phyloP scores from a whole-genome alignment of 1,140 invertebrate species.

The Hylaeus anthracinus region DNA sequence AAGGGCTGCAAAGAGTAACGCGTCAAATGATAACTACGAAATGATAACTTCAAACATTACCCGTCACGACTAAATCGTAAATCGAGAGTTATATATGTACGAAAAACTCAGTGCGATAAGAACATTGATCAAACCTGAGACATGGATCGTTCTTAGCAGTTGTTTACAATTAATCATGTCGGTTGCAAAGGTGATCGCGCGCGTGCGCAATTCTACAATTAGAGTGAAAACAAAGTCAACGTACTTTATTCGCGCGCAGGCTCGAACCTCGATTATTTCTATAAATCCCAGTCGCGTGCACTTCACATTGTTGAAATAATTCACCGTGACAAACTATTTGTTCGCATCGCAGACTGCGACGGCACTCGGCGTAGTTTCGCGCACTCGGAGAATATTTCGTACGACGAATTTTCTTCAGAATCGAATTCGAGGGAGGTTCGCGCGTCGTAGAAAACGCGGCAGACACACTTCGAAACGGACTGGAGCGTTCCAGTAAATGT shows the following conservation, averaged over 20 bases:
- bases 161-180: not conserved
- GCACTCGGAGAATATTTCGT: not conserved
- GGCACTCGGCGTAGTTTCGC: not conserved
- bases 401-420: not conserved
- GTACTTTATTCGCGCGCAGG: not conserved
- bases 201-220: not conserved
- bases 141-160: no score
- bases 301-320: not conserved
- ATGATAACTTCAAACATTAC: no score
- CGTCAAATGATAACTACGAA: no score
- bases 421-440: not conserved
- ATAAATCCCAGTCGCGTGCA: constrained; percentile 26
- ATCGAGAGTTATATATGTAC: no score
- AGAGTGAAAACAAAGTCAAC: constrained; percentile 5
- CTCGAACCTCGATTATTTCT: not conserved
- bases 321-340: not conserved
- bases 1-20: no score
- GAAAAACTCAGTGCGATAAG: no score
- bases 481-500: constrained; percentile 29
- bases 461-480: not conserved
- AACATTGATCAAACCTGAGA: no score
- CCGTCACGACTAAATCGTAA: no score
- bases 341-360: not conserved
- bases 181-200: no score
- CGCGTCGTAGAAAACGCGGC: not conserved